phyloP scores from a whole-genome alignment of 2,113 vertebrate genomes.

The Gnathonemus echidnorhynchus region DNA sequence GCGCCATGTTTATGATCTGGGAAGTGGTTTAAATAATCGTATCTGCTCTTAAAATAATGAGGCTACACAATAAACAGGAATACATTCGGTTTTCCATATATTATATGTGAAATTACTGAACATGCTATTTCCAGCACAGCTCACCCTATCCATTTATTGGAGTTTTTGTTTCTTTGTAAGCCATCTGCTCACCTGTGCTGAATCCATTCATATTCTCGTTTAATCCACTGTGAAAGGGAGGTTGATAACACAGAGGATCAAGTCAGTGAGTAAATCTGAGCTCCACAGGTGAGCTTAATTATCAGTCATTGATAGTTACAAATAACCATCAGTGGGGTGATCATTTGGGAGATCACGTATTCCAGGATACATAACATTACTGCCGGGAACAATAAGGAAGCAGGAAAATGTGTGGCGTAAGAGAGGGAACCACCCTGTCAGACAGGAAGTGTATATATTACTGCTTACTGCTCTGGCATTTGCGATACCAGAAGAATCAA shows the following conservation, averaged over 20 bases:
- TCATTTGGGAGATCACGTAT: not conserved
- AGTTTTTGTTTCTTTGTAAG: not conserved
- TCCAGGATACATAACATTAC: not conserved
- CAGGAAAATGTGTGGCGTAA: not conserved
- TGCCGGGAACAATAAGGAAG: not conserved
- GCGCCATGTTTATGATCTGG: not conserved
- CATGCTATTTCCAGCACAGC: not conserved
- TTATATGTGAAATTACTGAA: not conserved
- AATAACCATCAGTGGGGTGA: not conserved
- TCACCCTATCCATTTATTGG: not conserved
- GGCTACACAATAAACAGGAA: not conserved
- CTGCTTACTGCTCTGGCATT: not conserved
- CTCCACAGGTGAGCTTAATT: not conserved
- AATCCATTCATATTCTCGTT: not conserved
- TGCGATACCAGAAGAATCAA: not conserved
- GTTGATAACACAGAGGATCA: not conserved
- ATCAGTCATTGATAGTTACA: not conserved
- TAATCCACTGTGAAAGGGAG: not conserved
- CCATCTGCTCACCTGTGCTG: not conserved
- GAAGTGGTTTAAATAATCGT: not conserved
- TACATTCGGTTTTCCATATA: not conserved
- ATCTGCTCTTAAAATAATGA: not conserved
- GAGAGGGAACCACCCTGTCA: not conserved
- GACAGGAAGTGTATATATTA: not conserved
- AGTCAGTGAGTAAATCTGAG: not conserved